Percentiles rank a stretch among this genome's conserved stretches.
Evolutionary conservation across 2,888 invertebrate genomes (phyloP).

Genomic region (Cylindroiulus punctatus): DNA sequence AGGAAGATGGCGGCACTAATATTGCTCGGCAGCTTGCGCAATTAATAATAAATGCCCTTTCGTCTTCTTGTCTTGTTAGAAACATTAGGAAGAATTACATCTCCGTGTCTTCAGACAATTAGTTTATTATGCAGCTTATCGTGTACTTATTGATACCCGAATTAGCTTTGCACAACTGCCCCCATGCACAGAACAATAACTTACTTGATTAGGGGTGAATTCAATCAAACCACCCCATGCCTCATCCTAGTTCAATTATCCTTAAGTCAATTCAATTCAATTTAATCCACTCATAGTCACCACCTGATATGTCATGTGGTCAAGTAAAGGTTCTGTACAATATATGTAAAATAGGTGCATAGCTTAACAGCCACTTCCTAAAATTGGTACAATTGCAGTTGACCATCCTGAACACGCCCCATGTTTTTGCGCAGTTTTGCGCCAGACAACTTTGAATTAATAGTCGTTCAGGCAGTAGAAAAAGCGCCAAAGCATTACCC

Average conservation of each 20-base stretch:
- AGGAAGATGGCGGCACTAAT: slow-evolving; percentile 34
- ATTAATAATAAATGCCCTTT: slow-evolving; percentile 26
- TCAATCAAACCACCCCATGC: too few relatives aligned
- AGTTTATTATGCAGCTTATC: background rate
- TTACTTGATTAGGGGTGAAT: too few relatives aligned
- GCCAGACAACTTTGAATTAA: background rate
- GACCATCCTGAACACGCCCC: too few relatives aligned
- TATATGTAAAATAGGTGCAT: too few relatives aligned
- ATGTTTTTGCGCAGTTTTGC: background rate
- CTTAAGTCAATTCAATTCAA: too few relatives aligned
- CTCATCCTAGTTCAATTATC: too few relatives aligned
- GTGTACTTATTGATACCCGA: background rate
- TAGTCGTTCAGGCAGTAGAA: background rate
- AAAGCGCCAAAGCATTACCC: background rate
- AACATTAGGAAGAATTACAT: background rate
- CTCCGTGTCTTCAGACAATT: background rate
- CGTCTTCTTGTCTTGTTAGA: slow-evolving; percentile 8
- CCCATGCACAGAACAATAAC: too few relatives aligned
- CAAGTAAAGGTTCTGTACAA: too few relatives aligned
- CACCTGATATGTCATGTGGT: too few relatives aligned
- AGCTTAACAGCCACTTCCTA: too few relatives aligned
- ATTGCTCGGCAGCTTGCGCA: background rate
- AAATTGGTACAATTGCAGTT: too few relatives aligned
- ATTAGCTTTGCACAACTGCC: background rate
- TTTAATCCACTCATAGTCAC: too few relatives aligned